phyloP scores from a whole-genome alignment of 2,888 invertebrate species.

The Patella depressa region DNA sequence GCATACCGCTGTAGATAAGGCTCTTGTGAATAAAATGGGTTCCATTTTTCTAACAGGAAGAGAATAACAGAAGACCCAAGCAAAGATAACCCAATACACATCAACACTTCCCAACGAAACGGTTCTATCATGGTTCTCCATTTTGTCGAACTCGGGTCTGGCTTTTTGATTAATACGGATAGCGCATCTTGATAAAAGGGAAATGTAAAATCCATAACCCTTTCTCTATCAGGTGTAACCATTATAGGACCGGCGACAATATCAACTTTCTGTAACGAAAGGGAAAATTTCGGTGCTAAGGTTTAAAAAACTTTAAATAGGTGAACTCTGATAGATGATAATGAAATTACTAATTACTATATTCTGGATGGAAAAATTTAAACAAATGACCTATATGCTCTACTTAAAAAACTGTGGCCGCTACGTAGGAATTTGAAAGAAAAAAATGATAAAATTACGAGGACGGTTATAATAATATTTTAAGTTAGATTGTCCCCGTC shows the following conservation, averaged over 20 bases:
- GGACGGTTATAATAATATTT: no score
- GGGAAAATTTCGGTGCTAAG: no score
- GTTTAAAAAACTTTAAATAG: no score
- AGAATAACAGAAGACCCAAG: constrained; percentile 42
- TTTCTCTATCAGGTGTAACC: constrained; percentile 90
- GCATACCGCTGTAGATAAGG: not conserved
- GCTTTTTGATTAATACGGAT: constrained; percentile 49
- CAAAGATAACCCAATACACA: constrained; percentile 44
- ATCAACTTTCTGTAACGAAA: constrained; percentile 81
- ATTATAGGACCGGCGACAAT: constrained; percentile 85
- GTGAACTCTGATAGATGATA: no score
- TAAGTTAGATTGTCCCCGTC: no score
- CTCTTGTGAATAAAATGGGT: constrained; percentile 41
- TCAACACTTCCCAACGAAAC: constrained; percentile 46
- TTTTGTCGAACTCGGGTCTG: constrained; percentile 42
- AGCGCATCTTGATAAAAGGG: constrained; percentile 75
- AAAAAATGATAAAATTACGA: no score
- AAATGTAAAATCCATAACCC: constrained; percentile 90
- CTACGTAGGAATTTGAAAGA: no score
- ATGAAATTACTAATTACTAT: no score
- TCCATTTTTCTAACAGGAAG: constrained; percentile 47
- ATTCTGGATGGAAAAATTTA: no score
- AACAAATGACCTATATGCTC: no score
- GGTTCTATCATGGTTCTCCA: constrained; percentile 54
- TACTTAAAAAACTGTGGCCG: no score